A percentile compares a stretch with the other conserved stretches of the same genome.
Conservation (phyloP, 2,113 vertebrate species). For the Periophthalmodon schlosseri region DNA sequence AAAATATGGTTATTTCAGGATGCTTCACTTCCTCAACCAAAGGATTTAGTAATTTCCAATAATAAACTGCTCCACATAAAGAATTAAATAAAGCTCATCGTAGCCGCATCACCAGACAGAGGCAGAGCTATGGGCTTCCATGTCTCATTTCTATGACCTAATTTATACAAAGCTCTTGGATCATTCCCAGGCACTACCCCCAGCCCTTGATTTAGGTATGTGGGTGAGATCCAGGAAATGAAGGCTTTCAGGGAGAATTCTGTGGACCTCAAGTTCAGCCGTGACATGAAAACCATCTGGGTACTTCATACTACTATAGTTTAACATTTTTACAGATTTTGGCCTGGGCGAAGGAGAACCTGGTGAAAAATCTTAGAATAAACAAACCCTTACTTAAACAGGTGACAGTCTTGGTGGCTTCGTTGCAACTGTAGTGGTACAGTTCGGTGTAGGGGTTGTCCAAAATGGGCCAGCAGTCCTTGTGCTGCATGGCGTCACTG, state of each 20-base stretch:
- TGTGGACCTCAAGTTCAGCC: not conserved
- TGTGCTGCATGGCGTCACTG: constrained; percentile 17
- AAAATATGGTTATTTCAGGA: not conserved
- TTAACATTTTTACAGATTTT: not conserved
- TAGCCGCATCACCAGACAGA: not conserved
- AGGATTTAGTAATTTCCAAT: not conserved
- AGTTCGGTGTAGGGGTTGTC: constrained; percentile 82
- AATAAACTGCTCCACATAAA: not conserved
- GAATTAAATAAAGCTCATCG: no score
- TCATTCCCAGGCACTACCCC: not conserved
- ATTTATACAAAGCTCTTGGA: not conserved
- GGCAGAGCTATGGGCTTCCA: no score
- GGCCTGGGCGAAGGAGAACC: not conserved
- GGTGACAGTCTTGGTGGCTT: constrained; percentile 53
- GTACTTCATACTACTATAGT: not conserved
- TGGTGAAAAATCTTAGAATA: not conserved
- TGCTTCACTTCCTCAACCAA: not conserved
- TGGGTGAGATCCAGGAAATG: not conserved
- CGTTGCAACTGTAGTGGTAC: constrained; percentile 72
- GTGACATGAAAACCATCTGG: not conserved
- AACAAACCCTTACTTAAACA: constrained; percentile 73
- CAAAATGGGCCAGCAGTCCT: constrained; percentile 56
- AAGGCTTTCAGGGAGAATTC: not conserved
- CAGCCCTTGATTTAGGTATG: not conserved
- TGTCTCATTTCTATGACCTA: not conserved